phyloP scores from a whole-genome alignment of 2,113 vertebrate genomes.

The Seriola rivoliana region DNA sequence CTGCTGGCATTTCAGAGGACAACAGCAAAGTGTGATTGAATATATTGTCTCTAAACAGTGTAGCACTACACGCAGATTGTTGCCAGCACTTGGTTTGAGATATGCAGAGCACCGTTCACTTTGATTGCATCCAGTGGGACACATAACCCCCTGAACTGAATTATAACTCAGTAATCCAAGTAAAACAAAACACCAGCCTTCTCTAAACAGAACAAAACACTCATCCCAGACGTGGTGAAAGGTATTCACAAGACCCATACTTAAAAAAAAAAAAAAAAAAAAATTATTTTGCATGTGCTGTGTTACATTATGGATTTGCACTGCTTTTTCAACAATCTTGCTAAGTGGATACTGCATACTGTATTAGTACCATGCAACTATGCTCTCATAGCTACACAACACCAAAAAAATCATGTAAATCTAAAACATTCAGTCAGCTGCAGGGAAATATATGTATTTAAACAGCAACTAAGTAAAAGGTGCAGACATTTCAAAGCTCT shows the following conservation, averaged over 20 bases:
- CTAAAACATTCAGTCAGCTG: background rate
- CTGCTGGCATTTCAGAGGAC: slow-evolving; percentile 38
- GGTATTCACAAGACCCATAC: background rate
- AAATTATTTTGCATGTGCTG: background rate
- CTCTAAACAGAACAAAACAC: slow-evolving; percentile 14
- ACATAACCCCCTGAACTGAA: slow-evolving; percentile 68
- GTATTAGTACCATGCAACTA: background rate
- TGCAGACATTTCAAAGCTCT: background rate
- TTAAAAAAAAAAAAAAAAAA: background rate
- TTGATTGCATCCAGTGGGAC: slow-evolving; percentile 73
- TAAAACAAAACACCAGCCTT: slow-evolving; percentile 43
- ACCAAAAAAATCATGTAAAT: background rate
- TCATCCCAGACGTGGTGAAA: background rate
- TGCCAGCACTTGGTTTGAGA: slow-evolving; percentile 51
- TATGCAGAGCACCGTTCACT: slow-evolving; percentile 47
- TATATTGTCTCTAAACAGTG: slow-evolving; percentile 58
- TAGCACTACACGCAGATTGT: slow-evolving; percentile 48
- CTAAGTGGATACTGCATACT: background rate
- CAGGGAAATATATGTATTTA: background rate
- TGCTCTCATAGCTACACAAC: background rate
- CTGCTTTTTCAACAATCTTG: background rate
- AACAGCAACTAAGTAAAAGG: background rate
- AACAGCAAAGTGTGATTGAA: slow-evolving; percentile 53
- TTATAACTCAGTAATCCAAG: slow-evolving; percentile 53
- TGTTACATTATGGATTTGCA: background rate